Evolutionary conservation across 2,888 invertebrate genomes (phyloP).

Genomic region (Scaptomyza parva): DNA sequence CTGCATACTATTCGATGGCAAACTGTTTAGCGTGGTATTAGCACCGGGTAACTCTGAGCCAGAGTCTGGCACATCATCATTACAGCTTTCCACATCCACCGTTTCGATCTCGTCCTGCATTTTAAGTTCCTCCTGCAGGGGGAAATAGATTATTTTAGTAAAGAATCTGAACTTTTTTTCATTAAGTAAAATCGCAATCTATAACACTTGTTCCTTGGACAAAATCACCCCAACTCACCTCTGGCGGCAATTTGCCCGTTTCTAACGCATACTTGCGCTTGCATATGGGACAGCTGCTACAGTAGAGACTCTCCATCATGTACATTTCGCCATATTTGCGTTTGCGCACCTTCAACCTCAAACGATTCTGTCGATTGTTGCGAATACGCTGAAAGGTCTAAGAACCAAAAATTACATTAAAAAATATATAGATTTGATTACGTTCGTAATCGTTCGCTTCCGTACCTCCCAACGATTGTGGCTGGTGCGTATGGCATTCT

Average conservation of each 20-base stretch:
- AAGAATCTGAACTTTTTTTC: no score
- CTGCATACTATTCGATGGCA: constrained; percentile 23
- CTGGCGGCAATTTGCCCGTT: constrained; percentile 87
- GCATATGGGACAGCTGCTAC: constrained; percentile 88
- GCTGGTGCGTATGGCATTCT: constrained; percentile 85
- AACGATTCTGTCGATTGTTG: constrained; percentile 89
- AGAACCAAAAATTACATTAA: background rate
- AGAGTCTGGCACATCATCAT: constrained; percentile 84
- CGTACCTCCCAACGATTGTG: constrained; percentile 88
- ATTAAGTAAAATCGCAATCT: no score
- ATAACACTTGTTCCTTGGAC: no score
- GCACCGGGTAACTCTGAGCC: constrained; percentile 78
- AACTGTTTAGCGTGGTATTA: constrained; percentile 2
- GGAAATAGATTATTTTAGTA: no score
- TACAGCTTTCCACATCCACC: constrained; percentile 88
- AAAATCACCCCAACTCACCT: constrained; percentile 87
- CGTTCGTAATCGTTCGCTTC: background rate
- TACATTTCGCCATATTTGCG: constrained; percentile 87
- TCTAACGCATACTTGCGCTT: constrained; percentile 84
- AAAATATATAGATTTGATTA: background rate
- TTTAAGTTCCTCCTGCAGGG: constrained; percentile 73
- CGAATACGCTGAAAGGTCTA: constrained; percentile 89
- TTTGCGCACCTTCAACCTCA: constrained; percentile 89
- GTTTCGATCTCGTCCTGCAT: constrained; percentile 88
- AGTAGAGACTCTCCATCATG: constrained; percentile 84